phyloP scores from a whole-genome alignment of 2,797 vertebrate genomes.

The Rachycentron canadum region DNA sequence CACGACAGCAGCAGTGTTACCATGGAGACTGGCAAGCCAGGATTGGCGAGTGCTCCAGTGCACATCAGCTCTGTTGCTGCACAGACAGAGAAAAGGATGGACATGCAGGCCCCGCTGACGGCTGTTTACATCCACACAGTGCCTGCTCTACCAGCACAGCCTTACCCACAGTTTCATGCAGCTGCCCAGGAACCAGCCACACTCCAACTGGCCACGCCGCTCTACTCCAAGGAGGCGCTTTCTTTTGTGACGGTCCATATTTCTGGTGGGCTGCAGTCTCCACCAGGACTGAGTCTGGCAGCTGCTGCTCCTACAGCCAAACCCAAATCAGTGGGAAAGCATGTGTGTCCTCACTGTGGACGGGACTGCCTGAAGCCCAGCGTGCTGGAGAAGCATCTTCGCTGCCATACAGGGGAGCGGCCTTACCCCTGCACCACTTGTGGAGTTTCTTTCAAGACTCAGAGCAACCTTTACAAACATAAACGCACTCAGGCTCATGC shows the following conservation, averaged over 20 bases:
- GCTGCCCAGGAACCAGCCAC: conserved; percentile 76
- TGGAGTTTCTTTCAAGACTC: conserved; percentile 96
- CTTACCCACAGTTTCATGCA: conserved; percentile 72
- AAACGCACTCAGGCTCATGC: conserved; percentile 94
- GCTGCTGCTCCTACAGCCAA: conserved; percentile 76
- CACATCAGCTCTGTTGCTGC: conserved; percentile 74
- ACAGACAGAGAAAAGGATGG: conserved; percentile 82
- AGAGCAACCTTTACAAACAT: conserved; percentile 98
- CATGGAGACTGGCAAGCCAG: conserved; percentile 89
- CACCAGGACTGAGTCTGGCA: conserved; percentile 72
- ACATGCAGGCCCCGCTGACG: conserved; percentile 81
- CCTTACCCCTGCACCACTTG: conserved; percentile 94
- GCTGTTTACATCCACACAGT: conserved; percentile 90
- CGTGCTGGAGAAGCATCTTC: conserved; percentile 96
- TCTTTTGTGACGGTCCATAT: conserved; percentile 90
- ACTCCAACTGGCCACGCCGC: conserved; percentile 72
- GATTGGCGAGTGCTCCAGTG: conserved; percentile 78
- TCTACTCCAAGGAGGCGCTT: conserved; percentile 84
- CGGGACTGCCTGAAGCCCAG: conserved; percentile 97
- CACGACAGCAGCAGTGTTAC: conserved; percentile 84
- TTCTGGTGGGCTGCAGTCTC: conserved; percentile 86
- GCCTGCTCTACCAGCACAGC: conserved; percentile 82
- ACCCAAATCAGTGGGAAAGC: conserved; percentile 89
- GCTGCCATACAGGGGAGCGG: conserved; percentile 96
- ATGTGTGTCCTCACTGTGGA: conserved; percentile 93